phyloP scores from a whole-genome alignment of 2,113 vertebrate species.

The Anarhynchus alexandrinus region DNA sequence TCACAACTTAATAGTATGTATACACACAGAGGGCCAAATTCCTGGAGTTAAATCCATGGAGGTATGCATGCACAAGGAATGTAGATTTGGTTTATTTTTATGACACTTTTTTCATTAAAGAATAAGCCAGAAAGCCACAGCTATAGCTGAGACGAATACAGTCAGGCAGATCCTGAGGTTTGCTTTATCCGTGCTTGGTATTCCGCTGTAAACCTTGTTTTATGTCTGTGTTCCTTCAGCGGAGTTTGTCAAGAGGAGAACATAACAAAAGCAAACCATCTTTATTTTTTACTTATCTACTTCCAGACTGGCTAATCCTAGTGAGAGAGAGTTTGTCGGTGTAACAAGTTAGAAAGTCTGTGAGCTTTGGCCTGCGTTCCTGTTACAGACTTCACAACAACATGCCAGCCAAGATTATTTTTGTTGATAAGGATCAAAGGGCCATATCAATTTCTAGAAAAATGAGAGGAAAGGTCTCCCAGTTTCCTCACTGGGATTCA shows the following conservation, averaged over 20 bases:
- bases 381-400: not conserved
- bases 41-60: conserved; percentile 15
- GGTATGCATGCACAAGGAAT: conserved; percentile 10
- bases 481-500: not conserved
- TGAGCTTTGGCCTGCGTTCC: not conserved
- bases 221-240: not conserved
- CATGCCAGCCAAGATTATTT: not conserved
- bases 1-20: not conserved
- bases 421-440: not conserved
- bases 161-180: not conserved
- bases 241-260: not conserved
- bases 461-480: not conserved
- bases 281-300: not conserved
- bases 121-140: conserved; percentile 28
- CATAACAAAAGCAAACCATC: conserved; percentile 15
- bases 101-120: conserved; percentile 42
- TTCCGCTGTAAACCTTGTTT: not conserved
- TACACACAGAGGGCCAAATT: conserved; percentile 1
- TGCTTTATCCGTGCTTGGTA: not conserved
- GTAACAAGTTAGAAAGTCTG: not conserved
- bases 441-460: not conserved
- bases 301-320: not conserved
- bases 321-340: not conserved
- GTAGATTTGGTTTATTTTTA: conserved; percentile 46
- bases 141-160: conserved; percentile 2